Evolutionary conservation across 2,888 invertebrate genomes (phyloP), one percentile per base, ranked within the genome.

Genomic region (Nemapogon koenigi): DNA sequence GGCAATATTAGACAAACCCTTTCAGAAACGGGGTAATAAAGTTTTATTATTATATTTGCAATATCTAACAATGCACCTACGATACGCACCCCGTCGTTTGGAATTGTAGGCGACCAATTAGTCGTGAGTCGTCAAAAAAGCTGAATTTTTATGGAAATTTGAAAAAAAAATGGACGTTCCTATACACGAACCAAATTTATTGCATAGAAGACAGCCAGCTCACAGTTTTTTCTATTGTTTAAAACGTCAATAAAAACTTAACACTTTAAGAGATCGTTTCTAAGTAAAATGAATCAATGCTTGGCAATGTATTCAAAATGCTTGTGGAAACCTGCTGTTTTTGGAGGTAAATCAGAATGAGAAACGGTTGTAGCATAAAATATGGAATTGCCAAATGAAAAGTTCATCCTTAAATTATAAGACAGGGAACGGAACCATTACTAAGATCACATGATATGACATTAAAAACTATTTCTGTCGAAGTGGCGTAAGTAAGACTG

Each of bases 31-130:
- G 73, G 72, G 73, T 72, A 72, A 69, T 75, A 76, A 75, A 73
- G 52, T 68, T 70, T 71, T 76, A 71, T 71, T 75, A 72, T 75
- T 65, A 76, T 76, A 72, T 78, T 75, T 73, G 78, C 76, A 62
- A 75, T 40, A 57, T 59, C 54, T 48, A 40, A 60, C 51, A 52
- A 63, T 65, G 72, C 68, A 63, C 67, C 66, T 55, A 54, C 48
- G 47, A 50, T 48, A 44, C 55, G 61, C 69, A 59, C 73, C 75
- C 75, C 61, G 69, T 55, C 55, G 73, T 49, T 62, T 50, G 44
- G 49, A 48, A 53, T 54, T 57, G 49, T 52, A 56, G 59, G 55
- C 57, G 51, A 49, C 62, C 69, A 72, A 76, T 76, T 76, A 71
- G 75, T 75, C 70, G 68, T 65, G 66, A 61, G 51, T 46, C 43